Conservation (phyloP, 2,888 invertebrate genomes). For the Parnassius glacialis region DNA sequence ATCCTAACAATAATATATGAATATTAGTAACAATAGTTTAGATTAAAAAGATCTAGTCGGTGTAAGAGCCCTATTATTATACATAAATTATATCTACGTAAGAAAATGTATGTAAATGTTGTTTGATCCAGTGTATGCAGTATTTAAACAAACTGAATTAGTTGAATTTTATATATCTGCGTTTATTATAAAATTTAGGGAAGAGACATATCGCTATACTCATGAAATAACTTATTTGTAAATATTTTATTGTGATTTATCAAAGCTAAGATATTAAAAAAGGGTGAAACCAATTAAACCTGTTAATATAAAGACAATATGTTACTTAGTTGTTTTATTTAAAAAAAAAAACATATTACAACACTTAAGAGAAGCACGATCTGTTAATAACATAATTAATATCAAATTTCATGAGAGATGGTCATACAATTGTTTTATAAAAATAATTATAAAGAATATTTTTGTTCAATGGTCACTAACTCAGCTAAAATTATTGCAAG, state of each 20-base stretch:
- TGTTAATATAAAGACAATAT: slow-evolving; percentile 22
- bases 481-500: neutral
- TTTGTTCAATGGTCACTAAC: slow-evolving; percentile 3
- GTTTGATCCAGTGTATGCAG: slow-evolving; percentile 3
- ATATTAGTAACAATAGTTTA: neutral
- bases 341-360: slow-evolving; percentile 7
- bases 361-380: slow-evolving; percentile 26
- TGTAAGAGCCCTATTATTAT: slow-evolving; percentile 10
- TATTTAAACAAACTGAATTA: neutral
- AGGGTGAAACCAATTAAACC: slow-evolving; percentile 26
- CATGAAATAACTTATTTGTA: slow-evolving; percentile 12
- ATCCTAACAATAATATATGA: too few relatives aligned
- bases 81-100: slow-evolving; percentile 12
- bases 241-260: slow-evolving; percentile 25
- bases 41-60: slow-evolving; percentile 14
- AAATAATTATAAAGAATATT: slow-evolving; percentile 6
- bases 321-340: slow-evolving; percentile 24
- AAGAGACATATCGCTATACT: slow-evolving; percentile 23
- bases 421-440: slow-evolving; percentile 7
- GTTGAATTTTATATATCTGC: slow-evolving; percentile 9
- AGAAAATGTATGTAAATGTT: slow-evolving; percentile 11
- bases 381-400: slow-evolving; percentile 1
- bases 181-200: slow-evolving; percentile 13
- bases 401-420: too few relatives aligned
- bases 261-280: slow-evolving; percentile 13